phyloP scores from a whole-genome alignment of 2,888 invertebrate genomes.

The Nyleta sp. region DNA sequence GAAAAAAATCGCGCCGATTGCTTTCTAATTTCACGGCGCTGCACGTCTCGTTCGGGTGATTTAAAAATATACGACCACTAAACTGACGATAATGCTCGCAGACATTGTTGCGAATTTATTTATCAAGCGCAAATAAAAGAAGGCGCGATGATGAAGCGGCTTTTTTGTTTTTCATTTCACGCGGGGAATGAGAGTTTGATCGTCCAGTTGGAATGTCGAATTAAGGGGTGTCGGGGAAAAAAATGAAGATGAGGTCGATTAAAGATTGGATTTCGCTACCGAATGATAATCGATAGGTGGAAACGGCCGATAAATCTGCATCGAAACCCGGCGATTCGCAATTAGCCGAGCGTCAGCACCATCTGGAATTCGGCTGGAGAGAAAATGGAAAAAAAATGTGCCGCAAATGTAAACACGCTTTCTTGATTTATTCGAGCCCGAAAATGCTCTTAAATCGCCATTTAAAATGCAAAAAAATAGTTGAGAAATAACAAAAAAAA shows the following conservation, averaged over 20 bases:
- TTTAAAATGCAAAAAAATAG: neutral
- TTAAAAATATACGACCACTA: constrained; percentile 36
- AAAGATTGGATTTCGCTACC: constrained; percentile 75
- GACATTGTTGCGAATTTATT: constrained; percentile 4
- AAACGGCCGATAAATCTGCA: constrained; percentile 70
- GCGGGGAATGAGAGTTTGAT: neutral
- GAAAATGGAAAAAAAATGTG: constrained; percentile 21
- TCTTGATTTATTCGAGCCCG: constrained; percentile 39
- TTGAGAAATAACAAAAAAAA: no score
- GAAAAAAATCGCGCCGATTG: constrained; percentile 31
- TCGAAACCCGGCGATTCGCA: constrained; percentile 50
- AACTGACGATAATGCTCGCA: constrained; percentile 23
- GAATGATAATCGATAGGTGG: constrained; percentile 73
- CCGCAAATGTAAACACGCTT: constrained; percentile 44
- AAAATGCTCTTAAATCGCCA: neutral
- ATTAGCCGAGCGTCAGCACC: constrained; percentile 59
- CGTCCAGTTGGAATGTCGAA: constrained; percentile 24
- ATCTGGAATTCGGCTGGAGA: constrained; percentile 41
- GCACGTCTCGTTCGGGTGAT: constrained; percentile 39
- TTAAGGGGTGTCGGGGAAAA: constrained; percentile 11
- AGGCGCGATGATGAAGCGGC: neutral
- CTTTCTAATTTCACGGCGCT: constrained; percentile 62
- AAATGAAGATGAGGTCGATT: constrained; percentile 66
- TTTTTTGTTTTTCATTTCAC: neutral
- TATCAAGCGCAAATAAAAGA: neutral